Evolutionary conservation across 1,140 invertebrate species (phyloP).

Genomic region (Drosophila seguyi): DNA sequence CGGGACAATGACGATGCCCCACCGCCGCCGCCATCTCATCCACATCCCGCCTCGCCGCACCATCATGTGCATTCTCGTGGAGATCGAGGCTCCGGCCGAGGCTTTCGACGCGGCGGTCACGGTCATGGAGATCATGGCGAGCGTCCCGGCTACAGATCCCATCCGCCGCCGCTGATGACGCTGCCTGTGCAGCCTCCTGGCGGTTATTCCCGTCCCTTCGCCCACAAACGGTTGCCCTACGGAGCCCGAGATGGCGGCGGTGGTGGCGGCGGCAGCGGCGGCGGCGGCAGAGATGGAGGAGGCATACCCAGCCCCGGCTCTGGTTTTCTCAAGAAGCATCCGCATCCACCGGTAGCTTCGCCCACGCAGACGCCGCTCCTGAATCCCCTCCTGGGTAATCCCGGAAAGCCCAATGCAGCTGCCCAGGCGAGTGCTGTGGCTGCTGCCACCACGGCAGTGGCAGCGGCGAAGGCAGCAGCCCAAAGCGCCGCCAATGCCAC

Average conservation of each 20-base stretch:
- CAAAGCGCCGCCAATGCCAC: conserved; percentile 80
- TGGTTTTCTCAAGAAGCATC: conserved; percentile 59
- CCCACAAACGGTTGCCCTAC: conserved; percentile 75
- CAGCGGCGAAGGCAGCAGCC: conserved; percentile 77
- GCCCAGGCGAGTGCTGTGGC: conserved; percentile 76
- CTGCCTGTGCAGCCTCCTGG: conserved; percentile 76
- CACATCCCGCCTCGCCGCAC: conserved; percentile 54
- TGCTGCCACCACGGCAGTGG: conserved; percentile 78
- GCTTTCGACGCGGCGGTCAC: conserved; percentile 69
- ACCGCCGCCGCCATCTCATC: conserved; percentile 38
- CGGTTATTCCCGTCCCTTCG: conserved; percentile 73
- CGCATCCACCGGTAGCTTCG: conserved; percentile 28
- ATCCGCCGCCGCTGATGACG: conserved; percentile 79
- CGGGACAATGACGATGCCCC: conserved; percentile 62
- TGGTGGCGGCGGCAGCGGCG: conserved; percentile 3
- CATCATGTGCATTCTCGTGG: conserved; percentile 68
- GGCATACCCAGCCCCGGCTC: conserved; percentile 12
- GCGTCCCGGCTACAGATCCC: conserved; percentile 64
- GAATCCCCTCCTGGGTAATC: conserved; percentile 10
- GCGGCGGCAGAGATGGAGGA: conserved; percentile 9
- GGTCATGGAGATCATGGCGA: conserved; percentile 63
- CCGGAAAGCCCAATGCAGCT: conserved; percentile 59
- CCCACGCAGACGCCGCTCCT: conserved; percentile 37
- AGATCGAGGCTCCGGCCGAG: conserved; percentile 63
- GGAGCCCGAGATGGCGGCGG: conserved; percentile 42